Base-by-base conservation (phyloP, 2,888 invertebrate species). In the Cryptocephalus moraei region DNA sequence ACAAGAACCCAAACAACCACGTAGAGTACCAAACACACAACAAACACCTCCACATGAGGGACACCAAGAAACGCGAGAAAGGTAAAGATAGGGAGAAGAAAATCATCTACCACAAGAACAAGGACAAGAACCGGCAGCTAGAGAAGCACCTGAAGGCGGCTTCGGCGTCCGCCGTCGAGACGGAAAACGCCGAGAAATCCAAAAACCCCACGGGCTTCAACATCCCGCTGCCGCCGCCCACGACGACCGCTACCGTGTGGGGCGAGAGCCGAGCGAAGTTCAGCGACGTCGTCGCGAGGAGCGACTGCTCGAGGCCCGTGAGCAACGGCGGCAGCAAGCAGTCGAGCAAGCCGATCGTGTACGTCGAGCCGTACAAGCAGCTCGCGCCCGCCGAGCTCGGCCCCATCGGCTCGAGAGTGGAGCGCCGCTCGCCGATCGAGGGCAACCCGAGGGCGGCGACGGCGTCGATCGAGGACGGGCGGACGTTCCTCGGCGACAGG, bases 231-330 rank as follows among this genome's bases (percentile, higher is more conserved):
- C 62, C 65, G 34, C 57, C 62, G n/a, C 47, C 57, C 11, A 52
- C 59, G 8, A 41, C 71, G 67, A 33, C 69, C 63, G 39, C 65
- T 61, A 46, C 68, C 61, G 31, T 72, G 63, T 77, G 77, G 77
- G 73, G 74, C 34, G 77, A 78, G 59, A 77, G 74, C 52, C 64
- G 74, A 43, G 77, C 78, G 0, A 75, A 73, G 36, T 79, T 79
- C 58, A 79, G 79, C 52, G 78, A 79, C 53, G 78, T 79, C 1
- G 79, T 79, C 1, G 77, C 79, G 0, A 65, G 78, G 9, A 76
- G 64, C 56, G 77, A 76, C 11, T 34, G 45, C 12, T 39, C 44
- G 4, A 14, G 13, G 8, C 9, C 22, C 31, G 8, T 31, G 31
- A 8, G 32, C 44, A 43, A 40, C 40, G 45, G 36, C 42, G 33